Percentiles rank a stretch among this genome's conserved stretches.
Conservation (phyloP, 2,888 invertebrate genomes). For the Drosophila affinis region DNA sequence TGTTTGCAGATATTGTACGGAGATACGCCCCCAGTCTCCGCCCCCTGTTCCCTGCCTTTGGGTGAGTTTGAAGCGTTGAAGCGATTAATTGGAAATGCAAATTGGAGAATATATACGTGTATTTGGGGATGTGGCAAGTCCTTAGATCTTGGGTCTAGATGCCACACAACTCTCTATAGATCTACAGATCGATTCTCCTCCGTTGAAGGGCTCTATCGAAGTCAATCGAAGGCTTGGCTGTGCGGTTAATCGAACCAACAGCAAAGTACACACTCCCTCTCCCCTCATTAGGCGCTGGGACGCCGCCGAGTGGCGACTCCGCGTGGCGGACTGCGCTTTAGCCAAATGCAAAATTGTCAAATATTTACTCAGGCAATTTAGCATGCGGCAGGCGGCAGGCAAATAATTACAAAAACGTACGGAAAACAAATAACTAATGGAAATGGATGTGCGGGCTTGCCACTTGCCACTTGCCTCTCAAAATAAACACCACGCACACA, state of each 20-base stretch:
- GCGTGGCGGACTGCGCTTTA: conserved; percentile 41
- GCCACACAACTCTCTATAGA: background rate
- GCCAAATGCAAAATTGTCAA: conserved; percentile 76
- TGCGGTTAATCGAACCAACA: conserved; percentile 67
- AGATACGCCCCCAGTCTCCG: background rate
- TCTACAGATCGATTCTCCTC: background rate
- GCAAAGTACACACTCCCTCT: conserved; percentile 56
- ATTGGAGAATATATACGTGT: conserved; percentile 35
- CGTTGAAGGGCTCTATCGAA: background rate
- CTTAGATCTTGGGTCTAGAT: background rate
- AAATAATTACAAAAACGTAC: conserved; percentile 78
- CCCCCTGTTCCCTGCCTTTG: conserved; percentile 1
- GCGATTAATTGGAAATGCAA: conserved; percentile 55
- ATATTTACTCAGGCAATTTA: conserved; percentile 81
- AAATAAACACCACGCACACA: conserved; percentile 26
- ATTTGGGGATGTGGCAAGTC: background rate
- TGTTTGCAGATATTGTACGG: conserved; percentile 39
- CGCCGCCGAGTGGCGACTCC: too few species aligned
- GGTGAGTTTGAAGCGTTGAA: conserved; percentile 47
- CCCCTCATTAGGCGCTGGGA: conserved; percentile 59
- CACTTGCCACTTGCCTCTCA: conserved; percentile 28
- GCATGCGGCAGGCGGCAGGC: conserved; percentile 66
- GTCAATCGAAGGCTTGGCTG: conserved; percentile 1
- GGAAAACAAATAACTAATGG: conserved; percentile 77
- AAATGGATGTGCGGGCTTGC: conserved; percentile 50